Percentiles rank a stretch among this genome's conserved stretches.
phyloP scores from a whole-genome alignment of 2,888 invertebrate species.

The Neoitamus cyanurus region DNA sequence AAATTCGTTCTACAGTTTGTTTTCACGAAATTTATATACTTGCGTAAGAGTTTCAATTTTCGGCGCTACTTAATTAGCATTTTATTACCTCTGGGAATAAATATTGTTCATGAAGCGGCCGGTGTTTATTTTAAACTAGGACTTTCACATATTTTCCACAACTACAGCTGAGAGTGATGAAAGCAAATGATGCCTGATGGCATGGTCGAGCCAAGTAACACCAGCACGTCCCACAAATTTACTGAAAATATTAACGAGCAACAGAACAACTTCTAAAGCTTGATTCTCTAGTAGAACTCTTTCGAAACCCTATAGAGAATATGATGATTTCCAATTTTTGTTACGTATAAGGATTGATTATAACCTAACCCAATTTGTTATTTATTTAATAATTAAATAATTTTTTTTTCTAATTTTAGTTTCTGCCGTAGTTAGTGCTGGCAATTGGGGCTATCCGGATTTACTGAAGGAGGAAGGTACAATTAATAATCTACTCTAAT shows the following conservation, averaged over 20 bases:
- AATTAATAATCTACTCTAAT: no score
- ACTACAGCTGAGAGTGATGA: neutral
- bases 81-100: neutral
- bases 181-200: neutral
- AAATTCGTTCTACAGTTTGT: neutral
- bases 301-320: no score
- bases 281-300: no score
- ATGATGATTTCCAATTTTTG: no score
- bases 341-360: no score
- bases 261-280: no score
- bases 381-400: neutral
- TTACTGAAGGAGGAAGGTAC: conserved; percentile 60
- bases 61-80: neutral
- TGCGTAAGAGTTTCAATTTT: neutral
- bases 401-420: neutral
- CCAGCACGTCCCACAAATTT: no score
- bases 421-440: neutral
- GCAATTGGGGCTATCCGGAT: conserved; percentile 62
- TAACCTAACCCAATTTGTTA: no score
- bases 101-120: no score
- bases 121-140: neutral
- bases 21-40: neutral
- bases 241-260: no score
- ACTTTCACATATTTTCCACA: neutral
- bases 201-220: no score